These are phyloP conservation scores for Eulemur albifrons DNA, from an alignment of 2,797 vertebrate genomes.

Conservation along the genomic window DNA sequence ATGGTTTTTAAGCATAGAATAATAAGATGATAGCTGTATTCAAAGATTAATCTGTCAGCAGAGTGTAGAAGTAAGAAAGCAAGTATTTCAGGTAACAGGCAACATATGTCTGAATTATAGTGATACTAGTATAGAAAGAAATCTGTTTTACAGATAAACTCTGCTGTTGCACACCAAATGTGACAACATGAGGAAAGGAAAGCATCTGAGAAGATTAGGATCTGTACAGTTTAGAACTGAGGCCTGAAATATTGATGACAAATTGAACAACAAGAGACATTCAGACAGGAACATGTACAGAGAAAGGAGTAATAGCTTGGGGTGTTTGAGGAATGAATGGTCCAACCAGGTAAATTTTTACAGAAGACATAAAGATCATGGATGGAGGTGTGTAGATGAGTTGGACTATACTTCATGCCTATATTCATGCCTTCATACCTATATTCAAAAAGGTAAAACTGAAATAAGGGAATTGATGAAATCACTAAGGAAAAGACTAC, in stretches of 20 bases:
- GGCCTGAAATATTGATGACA: not conserved
- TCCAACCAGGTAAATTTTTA: not conserved
- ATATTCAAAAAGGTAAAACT: not conserved
- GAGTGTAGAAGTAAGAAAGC: constrained; percentile 1
- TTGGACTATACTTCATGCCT: not conserved
- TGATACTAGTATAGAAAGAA: not conserved
- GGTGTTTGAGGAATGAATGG: not conserved
- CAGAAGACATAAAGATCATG: not conserved
- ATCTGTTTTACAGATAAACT: not conserved
- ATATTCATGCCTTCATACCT: not conserved
- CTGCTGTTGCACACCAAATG: not conserved
- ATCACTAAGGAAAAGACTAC: not conserved
- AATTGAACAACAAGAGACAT: not conserved
- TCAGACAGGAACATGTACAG: not conserved
- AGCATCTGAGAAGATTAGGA: not conserved
- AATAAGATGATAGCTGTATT: constrained; percentile 70
- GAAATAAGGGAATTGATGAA: not conserved
- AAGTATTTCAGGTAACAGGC: constrained; percentile 43
- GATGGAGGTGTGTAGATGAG: not conserved
- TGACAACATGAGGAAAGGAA: not conserved
- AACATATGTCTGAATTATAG: not conserved
- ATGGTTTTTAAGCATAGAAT: constrained; percentile 68
- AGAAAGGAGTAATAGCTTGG: not conserved
- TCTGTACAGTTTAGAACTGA: not conserved
- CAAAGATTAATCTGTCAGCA: constrained; percentile 66